phyloP scores from a whole-genome alignment of 2,888 invertebrate genomes.

The Drosophila yooni region DNA sequence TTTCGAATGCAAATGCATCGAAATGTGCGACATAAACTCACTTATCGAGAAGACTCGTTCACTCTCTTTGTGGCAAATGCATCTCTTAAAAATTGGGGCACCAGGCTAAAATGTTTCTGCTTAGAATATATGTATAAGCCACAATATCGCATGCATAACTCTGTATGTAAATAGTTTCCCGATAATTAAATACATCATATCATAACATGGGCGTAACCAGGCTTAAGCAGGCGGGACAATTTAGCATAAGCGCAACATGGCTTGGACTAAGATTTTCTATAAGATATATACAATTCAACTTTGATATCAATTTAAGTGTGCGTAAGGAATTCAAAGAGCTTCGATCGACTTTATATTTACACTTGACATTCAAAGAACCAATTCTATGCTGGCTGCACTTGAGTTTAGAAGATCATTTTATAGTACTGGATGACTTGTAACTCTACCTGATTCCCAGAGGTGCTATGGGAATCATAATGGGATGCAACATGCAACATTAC shows the following conservation, averaged over 20 bases:
- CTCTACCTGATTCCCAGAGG: neutral
- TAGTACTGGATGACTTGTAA: neutral
- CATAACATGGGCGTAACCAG: too few relatives aligned
- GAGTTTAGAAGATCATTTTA: neutral
- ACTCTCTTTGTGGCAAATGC: neutral
- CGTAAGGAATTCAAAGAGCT: neutral
- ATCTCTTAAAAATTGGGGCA: neutral
- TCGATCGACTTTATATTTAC: neutral
- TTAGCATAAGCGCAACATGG: neutral
- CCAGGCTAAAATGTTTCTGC: neutral
- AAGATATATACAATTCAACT: neutral
- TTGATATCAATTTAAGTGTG: neutral
- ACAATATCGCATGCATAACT: neutral
- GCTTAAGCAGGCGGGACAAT: neutral
- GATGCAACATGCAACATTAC: neutral
- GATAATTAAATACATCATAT: neutral
- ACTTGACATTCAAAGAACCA: neutral
- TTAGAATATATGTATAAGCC: too few relatives aligned
- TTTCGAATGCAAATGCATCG: slow-evolving; percentile 27
- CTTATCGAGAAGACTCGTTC: slow-evolving; percentile 5
- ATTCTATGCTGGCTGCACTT: neutral
- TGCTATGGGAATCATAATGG: neutral
- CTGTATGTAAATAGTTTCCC: neutral
- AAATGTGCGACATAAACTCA: slow-evolving; percentile 21
- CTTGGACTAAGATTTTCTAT: too few relatives aligned